These are phyloP conservation scores for Cotesia vestalis DNA, from an alignment of 1,140 invertebrate species.

Conservation along the genomic window DNA sequence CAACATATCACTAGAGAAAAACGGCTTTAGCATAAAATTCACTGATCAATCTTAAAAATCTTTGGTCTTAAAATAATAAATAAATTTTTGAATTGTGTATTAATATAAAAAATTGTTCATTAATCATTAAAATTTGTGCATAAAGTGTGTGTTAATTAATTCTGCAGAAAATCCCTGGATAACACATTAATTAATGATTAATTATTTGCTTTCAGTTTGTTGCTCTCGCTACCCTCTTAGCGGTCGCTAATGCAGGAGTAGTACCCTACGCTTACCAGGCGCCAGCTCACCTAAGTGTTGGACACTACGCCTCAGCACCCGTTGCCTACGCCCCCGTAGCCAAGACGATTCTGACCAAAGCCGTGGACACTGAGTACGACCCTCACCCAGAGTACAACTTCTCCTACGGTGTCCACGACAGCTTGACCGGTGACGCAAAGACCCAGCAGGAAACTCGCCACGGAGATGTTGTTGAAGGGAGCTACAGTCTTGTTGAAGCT, in stretches of 20 bases:
- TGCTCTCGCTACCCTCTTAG: constrained; percentile 45
- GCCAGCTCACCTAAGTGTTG: too few species aligned
- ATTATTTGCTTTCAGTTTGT: constrained; percentile 20
- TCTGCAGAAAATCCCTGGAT: too few species aligned
- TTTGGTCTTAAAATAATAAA: too few species aligned
- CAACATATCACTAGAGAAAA: too few species aligned
- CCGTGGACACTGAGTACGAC: constrained; percentile 33
- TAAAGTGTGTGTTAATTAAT: too few species aligned
- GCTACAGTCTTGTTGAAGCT: constrained; percentile 34
- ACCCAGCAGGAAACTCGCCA: constrained; percentile 39
- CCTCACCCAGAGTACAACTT: constrained; percentile 37
- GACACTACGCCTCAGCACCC: constrained; percentile 8
- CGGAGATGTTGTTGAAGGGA: constrained; percentile 38
- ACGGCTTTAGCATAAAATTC: too few species aligned
- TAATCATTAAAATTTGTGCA: too few species aligned
- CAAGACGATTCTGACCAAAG: not conserved
- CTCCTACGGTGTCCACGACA: constrained; percentile 33
- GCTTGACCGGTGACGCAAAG: constrained; percentile 38
- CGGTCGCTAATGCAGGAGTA: constrained; percentile 45
- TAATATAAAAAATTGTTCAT: too few species aligned
- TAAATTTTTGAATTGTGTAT: too few species aligned
- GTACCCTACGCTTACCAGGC: constrained; percentile 30
- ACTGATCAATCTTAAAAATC: too few species aligned
- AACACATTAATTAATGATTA: too few species aligned
- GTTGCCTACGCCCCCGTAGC: constrained; percentile 28